These are phyloP conservation scores for Pelosia muscerda DNA, from an alignment of 2,888 invertebrate species.

Conservation along the genomic window DNA sequence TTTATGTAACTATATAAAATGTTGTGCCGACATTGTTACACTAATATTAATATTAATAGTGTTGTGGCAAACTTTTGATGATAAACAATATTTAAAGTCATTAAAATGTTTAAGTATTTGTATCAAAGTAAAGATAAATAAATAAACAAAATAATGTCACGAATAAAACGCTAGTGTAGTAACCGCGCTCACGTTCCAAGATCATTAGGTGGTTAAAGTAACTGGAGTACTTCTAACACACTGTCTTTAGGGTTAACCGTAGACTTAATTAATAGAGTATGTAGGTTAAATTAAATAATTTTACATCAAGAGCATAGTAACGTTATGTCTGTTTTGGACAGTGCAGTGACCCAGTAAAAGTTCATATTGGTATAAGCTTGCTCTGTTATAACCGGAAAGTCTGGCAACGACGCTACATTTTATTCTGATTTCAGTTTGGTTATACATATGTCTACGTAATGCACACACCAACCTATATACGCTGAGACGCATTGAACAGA, in stretches of 20 bases:
- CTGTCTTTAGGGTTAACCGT: background rate
- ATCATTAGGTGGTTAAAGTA: constrained; percentile 26
- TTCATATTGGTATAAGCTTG: constrained; percentile 41
- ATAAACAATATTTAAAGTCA: background rate
- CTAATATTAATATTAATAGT: background rate
- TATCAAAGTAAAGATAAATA: background rate
- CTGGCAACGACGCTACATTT: constrained; percentile 44
- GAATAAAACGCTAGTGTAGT: constrained; percentile 21
- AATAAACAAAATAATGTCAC: background rate
- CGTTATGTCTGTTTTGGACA: constrained; percentile 33
- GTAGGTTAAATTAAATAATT: background rate
- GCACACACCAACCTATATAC: background rate
- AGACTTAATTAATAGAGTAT: background rate
- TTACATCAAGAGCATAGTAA: constrained; percentile 27
- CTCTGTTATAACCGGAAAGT: constrained; percentile 47
- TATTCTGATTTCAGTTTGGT: constrained; percentile 30
- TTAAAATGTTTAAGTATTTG: background rate
- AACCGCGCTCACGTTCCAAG: constrained; percentile 49
- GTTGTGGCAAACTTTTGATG: background rate
- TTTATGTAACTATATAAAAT: background rate
- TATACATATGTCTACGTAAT: background rate
- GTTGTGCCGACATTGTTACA: background rate
- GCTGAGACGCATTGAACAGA: constrained; percentile 10
- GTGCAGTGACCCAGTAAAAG: constrained; percentile 52
- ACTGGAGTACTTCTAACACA: background rate